Evolutionary conservation across 2,113 vertebrate genomes (phyloP).

Genomic region (Tenebrosternarchus preto): DNA sequence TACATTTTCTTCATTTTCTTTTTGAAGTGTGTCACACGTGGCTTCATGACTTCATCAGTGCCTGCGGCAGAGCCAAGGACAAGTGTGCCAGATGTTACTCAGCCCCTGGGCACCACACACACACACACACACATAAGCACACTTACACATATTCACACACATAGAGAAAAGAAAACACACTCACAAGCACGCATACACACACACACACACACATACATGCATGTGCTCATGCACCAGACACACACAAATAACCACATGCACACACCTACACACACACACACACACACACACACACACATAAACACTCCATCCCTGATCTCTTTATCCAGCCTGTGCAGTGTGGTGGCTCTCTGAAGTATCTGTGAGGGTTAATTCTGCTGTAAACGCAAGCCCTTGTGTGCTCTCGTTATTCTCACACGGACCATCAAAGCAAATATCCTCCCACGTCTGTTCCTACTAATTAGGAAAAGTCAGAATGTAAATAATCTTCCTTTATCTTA

Average conservation of each 20-base stretch:
- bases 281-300: too few relatives aligned
- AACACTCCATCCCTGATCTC: background rate
- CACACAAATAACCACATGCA: background rate
- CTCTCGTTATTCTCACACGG: slow-evolving; percentile 39
- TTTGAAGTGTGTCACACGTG: background rate
- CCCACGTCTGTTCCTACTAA: background rate
- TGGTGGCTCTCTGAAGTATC: slow-evolving; percentile 5
- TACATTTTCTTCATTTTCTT: background rate
- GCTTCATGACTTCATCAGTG: background rate
- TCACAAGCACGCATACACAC: slow-evolving; percentile 25
- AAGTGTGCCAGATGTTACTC: slow-evolving; percentile 46
- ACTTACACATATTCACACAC: too few relatives aligned
- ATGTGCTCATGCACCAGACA: too few relatives aligned
- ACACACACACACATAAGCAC: slow-evolving; percentile 14
- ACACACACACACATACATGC: slow-evolving; percentile 15
- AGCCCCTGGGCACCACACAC: slow-evolving; percentile 1
- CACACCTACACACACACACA: too few relatives aligned
- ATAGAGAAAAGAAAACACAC: too few relatives aligned
- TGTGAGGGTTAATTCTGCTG: slow-evolving; percentile 19
- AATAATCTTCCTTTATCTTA: too few relatives aligned
- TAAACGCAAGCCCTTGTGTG: slow-evolving; percentile 44
- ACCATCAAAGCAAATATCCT: slow-evolving; percentile 6
- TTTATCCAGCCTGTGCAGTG: slow-evolving; percentile 18
- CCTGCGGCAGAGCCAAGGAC: background rate
- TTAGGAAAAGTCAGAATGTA: background rate